Conservation (phyloP, 2,888 invertebrate species). For the Mycogona germanica region DNA sequence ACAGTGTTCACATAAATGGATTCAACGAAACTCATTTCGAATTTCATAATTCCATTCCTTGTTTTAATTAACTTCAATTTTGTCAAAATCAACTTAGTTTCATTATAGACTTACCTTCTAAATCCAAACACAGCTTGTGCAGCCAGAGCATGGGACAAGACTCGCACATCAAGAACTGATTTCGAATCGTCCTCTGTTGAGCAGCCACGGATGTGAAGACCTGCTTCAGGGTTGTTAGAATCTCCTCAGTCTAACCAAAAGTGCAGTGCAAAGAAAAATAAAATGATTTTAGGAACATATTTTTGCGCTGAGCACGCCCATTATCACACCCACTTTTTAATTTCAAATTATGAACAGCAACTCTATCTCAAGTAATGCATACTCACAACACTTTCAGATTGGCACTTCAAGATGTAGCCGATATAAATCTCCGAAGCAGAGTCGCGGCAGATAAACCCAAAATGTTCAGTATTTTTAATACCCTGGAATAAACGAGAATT, state of each 20-base stretch:
- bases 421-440: constrained; percentile 49
- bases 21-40: too few relatives aligned
- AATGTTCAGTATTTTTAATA: constrained; percentile 65
- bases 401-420: constrained; percentile 81
- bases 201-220: constrained; percentile 39
- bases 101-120: constrained; percentile 54
- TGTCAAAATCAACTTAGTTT: too few relatives aligned
- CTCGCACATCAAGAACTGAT: constrained; percentile 54
- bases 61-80: too few relatives aligned
- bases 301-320: too few relatives aligned
- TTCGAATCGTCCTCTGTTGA: constrained; percentile 8
- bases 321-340: too few relatives aligned
- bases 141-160: constrained; percentile 95
- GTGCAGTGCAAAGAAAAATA: constrained; percentile 19
- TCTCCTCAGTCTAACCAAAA: constrained; percentile 42
- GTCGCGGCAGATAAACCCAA: constrained; percentile 89
- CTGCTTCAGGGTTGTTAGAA: constrained; percentile 51
- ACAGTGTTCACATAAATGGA: too few relatives aligned
- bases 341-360: too few relatives aligned
- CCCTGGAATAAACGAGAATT: constrained; percentile 44
- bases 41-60: too few relatives aligned
- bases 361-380: constrained; percentile 2
- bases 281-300: not conserved
- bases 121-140: constrained; percentile 70
- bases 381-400: constrained; percentile 47